phyloP scores from a whole-genome alignment of 2,797 vertebrate genomes.

The Micropoecilia bifurca region DNA sequence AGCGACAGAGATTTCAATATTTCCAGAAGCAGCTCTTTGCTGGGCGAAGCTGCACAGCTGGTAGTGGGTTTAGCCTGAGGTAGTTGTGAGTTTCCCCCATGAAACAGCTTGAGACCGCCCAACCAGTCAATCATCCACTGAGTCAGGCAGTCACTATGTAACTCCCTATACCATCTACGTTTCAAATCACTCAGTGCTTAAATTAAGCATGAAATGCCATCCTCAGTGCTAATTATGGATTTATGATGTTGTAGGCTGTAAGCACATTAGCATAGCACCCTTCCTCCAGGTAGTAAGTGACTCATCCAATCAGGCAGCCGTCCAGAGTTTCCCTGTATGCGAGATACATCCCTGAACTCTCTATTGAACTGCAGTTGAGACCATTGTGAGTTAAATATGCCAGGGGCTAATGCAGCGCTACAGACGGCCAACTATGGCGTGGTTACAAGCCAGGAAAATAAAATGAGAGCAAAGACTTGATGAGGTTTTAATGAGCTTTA shows the following conservation, averaged over 20 bases:
- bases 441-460: background rate
- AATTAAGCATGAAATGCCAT: constrained; percentile 49
- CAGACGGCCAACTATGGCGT: constrained; percentile 2
- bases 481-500: constrained; percentile 1
- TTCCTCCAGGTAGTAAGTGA: constrained; percentile 34
- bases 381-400: background rate
- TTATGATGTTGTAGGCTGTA: constrained; percentile 33
- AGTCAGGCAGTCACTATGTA: constrained; percentile 30
- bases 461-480: constrained; percentile 10
- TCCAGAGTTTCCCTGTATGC: constrained; percentile 29
- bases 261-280: constrained; percentile 36
- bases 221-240: constrained; percentile 42
- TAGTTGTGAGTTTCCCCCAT: constrained; percentile 28
- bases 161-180: constrained; percentile 24
- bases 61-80: constrained; percentile 59
- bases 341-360: constrained; percentile 16
- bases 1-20: constrained; percentile 40
- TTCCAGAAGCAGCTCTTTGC: constrained; percentile 55
- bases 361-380: constrained; percentile 16
- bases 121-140: constrained; percentile 51
- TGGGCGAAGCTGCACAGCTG: constrained; percentile 61
- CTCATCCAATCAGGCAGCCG: constrained; percentile 34
- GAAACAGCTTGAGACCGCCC: constrained; percentile 61
- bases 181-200: constrained; percentile 32
- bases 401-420: constrained; percentile 8